Base-by-base conservation (phyloP, 2,113 vertebrate genomes). In the Xerus inauris region DNA sequence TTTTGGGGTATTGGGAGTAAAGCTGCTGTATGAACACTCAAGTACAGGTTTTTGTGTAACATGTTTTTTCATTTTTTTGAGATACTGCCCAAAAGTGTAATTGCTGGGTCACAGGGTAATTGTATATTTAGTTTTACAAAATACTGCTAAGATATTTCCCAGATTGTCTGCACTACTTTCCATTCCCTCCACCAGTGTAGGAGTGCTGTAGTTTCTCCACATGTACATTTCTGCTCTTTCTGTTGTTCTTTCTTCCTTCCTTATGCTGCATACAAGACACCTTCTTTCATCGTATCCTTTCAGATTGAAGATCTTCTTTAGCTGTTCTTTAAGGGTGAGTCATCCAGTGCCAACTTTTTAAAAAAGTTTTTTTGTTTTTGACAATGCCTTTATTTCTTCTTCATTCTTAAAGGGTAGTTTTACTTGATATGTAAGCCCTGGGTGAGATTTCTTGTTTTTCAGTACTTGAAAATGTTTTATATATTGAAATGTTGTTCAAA, bases 401-500 rank as follows among this genome's bases (percentile, higher is more conserved):
- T 94, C 76, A 92, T 95, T 94, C 38, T 10, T 72, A 9, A 62
- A 87, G 80, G 49, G 42, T 92, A 91, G n/a, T 79, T 94, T 86
- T 42, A 8, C 13, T 20, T 96, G 71, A 89, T 86, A 40, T 8
- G 83, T 89, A 94, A 82, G 28, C 54, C 40, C 51, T 71, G 45
- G 4, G 62, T 95, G 80, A 81, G 75, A 86, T 89, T 69, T 94
- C 42, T 97, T 92, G 17, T 59, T 59, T 92, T 87, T 73, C 28
- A 93, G 54, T 40, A 71, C 38, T 71, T 71, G 65, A 94, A 83
- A 96, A 84, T 80, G 32, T 91, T 89, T 97, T 92, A 45, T 7
- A 54, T 87, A 92, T 62, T 75, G 51, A 91, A 96, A 96, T 96
- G 42, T 97, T 72, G 24, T 95, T 94, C 64, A 87, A 88, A 92